phyloP scores from a whole-genome alignment of 2,888 invertebrate genomes.

The Macaria notata region DNA sequence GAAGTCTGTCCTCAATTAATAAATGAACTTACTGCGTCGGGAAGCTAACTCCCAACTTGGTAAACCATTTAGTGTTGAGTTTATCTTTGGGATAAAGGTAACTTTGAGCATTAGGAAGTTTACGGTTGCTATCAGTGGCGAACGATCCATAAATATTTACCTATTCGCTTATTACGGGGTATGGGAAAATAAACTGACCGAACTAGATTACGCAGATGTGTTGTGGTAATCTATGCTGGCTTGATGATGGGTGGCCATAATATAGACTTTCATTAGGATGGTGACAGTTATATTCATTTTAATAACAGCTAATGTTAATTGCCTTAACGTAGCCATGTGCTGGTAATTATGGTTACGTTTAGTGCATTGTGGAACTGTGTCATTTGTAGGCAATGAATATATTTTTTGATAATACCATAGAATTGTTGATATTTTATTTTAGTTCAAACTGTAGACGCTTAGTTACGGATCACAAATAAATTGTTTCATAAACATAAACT shows the following conservation, averaged over 20 bases:
- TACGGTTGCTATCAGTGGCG: constrained; percentile 25
- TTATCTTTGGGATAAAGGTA: constrained; percentile 42
- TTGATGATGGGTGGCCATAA: background rate
- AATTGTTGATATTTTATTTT: too few relatives aligned
- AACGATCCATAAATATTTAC: constrained; percentile 27
- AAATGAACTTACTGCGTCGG: constrained; percentile 41
- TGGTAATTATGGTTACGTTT: too few relatives aligned
- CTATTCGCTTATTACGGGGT: constrained; percentile 24
- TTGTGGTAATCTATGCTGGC: constrained; percentile 3
- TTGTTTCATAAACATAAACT: too few relatives aligned
- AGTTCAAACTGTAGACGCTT: too few relatives aligned
- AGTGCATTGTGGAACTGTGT: too few relatives aligned
- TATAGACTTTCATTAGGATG: background rate
- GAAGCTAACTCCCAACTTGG: constrained; percentile 35
- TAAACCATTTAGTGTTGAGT: constrained; percentile 42
- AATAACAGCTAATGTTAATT: too few relatives aligned
- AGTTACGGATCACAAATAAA: too few relatives aligned
- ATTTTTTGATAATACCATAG: too few relatives aligned
- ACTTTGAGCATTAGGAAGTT: constrained; percentile 34
- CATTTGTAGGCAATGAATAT: too few relatives aligned
- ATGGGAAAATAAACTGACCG: constrained; percentile 12
- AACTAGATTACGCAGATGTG: constrained; percentile 8
- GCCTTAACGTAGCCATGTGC: too few relatives aligned
- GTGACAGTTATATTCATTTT: too few relatives aligned
- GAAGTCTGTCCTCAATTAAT: constrained; percentile 41